Base-by-base conservation (phyloP, 2,113 vertebrate genomes). In the Vanacampus margaritifer region DNA sequence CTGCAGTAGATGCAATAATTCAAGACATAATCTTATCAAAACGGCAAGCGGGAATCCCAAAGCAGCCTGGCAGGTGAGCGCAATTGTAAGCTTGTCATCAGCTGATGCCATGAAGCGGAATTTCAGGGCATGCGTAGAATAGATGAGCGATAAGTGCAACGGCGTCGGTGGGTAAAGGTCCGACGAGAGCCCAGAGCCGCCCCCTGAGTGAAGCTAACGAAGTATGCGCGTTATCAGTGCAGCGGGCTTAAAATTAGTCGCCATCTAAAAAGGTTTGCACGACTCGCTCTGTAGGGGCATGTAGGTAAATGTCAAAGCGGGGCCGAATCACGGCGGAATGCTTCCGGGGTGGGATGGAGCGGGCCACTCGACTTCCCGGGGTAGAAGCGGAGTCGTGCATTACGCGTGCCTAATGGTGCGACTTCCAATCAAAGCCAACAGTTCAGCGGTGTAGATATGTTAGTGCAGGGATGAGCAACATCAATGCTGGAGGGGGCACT, bases 231-330 rank as follows among this genome's bases (percentile, higher is more conserved):
- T 87, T 91, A 90, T 89, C 87, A 76, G 80, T 41, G 69, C 64
- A 60, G 75, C 79, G 56, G 81, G 74, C 76, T 87, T 61, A 88
- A 41, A 89, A 86, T 87, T 81, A 82, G 68, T 62, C 71, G 78
- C 78, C 78, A 75, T 85, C 80, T 79, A 23, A 32, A 88, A 91
- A 90, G 88, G 87, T 89, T 86, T 87, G 46, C 76, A 74, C 69
- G 64, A 77, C 84, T 24, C 72, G 81, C 80, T 80, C 75, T 84
- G 82, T 75, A 84, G 73, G 48, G 79, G 74, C 72, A 78, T 74
- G 63, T 64, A 78, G 85, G 86, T 88, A 82, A 89, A 84, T 88
- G 87, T 86, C 82, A 88, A 71, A 85, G 77, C 71, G n/a, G 62
- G 64, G 23, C 62, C 46, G 74, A 80, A 84, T 89, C 81, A 84